Base-by-base conservation (phyloP, 1,140 invertebrate genomes). In the Maconellicoccus hirsutus region DNA sequence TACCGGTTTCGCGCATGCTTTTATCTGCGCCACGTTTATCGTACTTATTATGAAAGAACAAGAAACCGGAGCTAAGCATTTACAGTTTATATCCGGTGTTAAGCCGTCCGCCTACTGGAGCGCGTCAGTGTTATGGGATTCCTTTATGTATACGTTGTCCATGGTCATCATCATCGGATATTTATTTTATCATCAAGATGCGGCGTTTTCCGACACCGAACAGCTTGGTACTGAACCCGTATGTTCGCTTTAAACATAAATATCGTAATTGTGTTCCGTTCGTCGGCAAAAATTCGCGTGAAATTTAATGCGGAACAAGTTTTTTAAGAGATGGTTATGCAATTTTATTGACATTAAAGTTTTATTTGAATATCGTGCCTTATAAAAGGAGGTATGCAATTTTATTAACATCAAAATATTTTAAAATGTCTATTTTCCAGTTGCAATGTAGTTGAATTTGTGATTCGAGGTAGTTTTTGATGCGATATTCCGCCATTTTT, bases 81-180 rank as follows among this genome's bases (percentile, higher is more conserved):
- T 87, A 21, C 86, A 88, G 77, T 84, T 89, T 76, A 89, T 93
- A 22, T 89, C 89, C 59, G 91, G 92, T 1, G 87, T 89, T 0
- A 84, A 86, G 52, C 84, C 87, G 0, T 79, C 84, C 19, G 83
- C 84, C 0, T 88, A 87, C 78, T 93, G 91, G 91, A 69, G 83
- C 0, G 81, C 86, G 0, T 85, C 86, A 0, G 84, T 88, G 22
- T 52, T 88, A 0, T 92, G 89, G 86, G 91, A 94, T 77, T 83
- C 84, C 75, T 77, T 86, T 25, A 89, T 86, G 69, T 83, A 88
- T 70, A 75, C 86, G 7, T 66, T 85, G 0, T 84, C 84, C 0
- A 78, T 81, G 22, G 27, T 84, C 6, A 79, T 79, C 38, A 78
- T 85, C 6, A 74, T 86, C 0, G 70, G 82, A 4, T 83, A 84